Evolutionary conservation across 2,888 invertebrate species (phyloP), one percentile per base, ranked within the genome.

Genomic region (Eremobia ochroleuca): DNA sequence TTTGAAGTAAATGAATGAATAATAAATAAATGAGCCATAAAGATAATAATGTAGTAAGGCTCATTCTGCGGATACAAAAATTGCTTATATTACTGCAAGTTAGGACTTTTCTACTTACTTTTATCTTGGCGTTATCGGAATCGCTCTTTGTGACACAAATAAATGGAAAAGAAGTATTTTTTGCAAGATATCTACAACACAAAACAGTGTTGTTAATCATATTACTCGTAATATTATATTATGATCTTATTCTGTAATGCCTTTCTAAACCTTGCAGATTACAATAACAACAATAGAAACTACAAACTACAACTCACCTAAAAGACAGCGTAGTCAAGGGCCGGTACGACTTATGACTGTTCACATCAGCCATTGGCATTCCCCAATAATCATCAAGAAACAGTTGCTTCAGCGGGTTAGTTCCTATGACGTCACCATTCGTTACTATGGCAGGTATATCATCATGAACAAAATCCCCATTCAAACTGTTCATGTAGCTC

Each of bases 301-400:
- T 65, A 76, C 2, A 55, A 80, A 76, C 76, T 66, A 74, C n/a
- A 5, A 95, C 98, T 97, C 94, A 99, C 99, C 99, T 98, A 97
- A 99, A 99, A 69, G 98, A 98, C 71, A 99, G 97, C 67, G 98
- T 98, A 40, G 98, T 98, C 88, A 99, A 95, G 46, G 99, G 99
- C 88, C 99, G 96, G 95, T 99, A 99, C 46, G 98, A 98, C 96
- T 99, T 99, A 95, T 99, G 99, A 88, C 98, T 98, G 91, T 97
- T 97, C 67, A 97, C 96, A 92, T 98, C 98, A 66, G 97, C 97
- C 98, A 99, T 98, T 52, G 98, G 98, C 81, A 98, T 98, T 0
- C 99, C 99, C 99, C 99, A 99, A 94, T 98, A 99, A 94, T 99
- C 99, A 90, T 98, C 98, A 91, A 97, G 94, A 90, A 98, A 97